Percentiles rank a stretch among this genome's conserved stretches.
These are phyloP conservation scores for Galeruca laticollis DNA, from an alignment of 2,888 invertebrate genomes.

Conservation along the genomic window DNA sequence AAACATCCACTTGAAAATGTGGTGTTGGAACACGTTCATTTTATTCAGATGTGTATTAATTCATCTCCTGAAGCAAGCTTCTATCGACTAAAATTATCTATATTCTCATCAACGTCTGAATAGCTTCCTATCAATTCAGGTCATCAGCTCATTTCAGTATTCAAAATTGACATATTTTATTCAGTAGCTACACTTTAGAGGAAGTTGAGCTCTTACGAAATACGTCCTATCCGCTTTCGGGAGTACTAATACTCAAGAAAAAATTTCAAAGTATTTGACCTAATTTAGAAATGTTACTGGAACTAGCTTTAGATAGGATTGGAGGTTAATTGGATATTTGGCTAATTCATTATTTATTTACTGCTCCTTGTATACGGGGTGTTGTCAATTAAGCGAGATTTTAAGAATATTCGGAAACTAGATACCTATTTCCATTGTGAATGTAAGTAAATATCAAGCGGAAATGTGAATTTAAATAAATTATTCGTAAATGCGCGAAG, in stretches of 20 bases:
- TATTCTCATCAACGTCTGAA: constrained; percentile 35
- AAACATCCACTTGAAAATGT: not conserved
- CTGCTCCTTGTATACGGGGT: not conserved
- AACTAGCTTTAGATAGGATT: constrained; percentile 6
- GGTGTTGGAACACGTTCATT: not conserved
- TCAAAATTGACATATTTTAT: constrained; percentile 38
- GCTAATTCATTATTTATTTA: constrained; percentile 19
- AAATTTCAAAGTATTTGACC: constrained; percentile 33
- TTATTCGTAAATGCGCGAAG: too few relatives aligned
- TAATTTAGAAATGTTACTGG: constrained; percentile 19
- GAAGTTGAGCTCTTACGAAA: constrained; percentile 26
- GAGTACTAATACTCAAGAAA: constrained; percentile 36
- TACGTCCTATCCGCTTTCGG: constrained; percentile 24
- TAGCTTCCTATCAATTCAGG: constrained; percentile 34
- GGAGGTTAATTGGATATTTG: constrained; percentile 27
- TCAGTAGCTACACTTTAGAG: constrained; percentile 23
- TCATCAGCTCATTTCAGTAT: constrained; percentile 36
- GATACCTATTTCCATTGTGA: too few relatives aligned
- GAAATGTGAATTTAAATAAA: too few relatives aligned
- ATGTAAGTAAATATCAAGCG: too few relatives aligned
- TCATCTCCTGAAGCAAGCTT: constrained; percentile 3
- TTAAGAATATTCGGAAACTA: too few relatives aligned
- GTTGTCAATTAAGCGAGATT: not conserved
- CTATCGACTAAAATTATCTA: constrained; percentile 26
- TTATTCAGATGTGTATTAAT: not conserved